Conservation (phyloP, 2,797 vertebrate genomes). For the Anguilla marmorata region DNA sequence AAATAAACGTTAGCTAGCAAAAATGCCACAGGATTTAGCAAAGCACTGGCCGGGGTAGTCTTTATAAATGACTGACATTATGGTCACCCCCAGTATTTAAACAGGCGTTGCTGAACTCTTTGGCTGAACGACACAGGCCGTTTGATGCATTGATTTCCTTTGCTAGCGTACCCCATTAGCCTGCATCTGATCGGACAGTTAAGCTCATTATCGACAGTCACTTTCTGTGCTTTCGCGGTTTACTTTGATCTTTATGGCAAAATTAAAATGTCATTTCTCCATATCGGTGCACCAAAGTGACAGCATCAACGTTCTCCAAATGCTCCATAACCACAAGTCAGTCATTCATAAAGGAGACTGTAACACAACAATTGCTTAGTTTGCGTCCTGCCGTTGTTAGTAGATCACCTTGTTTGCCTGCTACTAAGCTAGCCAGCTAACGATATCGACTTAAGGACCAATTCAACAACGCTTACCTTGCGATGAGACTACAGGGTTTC, state of each 20-base stretch:
- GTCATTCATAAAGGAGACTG: neutral
- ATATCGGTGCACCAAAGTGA: neutral
- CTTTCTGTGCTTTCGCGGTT: neutral
- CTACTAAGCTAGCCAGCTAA: neutral
- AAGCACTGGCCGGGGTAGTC: neutral
- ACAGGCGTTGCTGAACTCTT: neutral
- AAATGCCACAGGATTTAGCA: neutral
- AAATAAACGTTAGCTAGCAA: neutral
- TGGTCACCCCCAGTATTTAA: neutral
- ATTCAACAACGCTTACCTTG: slow-evolving; percentile 2
- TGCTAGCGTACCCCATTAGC: neutral
- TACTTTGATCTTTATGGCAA: neutral
- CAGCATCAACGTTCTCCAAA: neutral
- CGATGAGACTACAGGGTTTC: neutral
- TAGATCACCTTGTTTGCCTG: neutral
- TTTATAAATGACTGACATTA: neutral
- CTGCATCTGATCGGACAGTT: neutral
- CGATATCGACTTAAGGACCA: neutral
- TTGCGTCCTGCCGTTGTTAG: neutral
- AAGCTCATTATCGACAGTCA: neutral
- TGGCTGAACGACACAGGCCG: neutral
- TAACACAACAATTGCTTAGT: neutral
- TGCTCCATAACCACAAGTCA: neutral
- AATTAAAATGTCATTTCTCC: neutral
- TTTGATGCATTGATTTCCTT: neutral